Evolutionary conservation across 2,888 invertebrate species (phyloP), one percentile per base, ranked within the genome.

Genomic region (Serripes groenlandicus): DNA sequence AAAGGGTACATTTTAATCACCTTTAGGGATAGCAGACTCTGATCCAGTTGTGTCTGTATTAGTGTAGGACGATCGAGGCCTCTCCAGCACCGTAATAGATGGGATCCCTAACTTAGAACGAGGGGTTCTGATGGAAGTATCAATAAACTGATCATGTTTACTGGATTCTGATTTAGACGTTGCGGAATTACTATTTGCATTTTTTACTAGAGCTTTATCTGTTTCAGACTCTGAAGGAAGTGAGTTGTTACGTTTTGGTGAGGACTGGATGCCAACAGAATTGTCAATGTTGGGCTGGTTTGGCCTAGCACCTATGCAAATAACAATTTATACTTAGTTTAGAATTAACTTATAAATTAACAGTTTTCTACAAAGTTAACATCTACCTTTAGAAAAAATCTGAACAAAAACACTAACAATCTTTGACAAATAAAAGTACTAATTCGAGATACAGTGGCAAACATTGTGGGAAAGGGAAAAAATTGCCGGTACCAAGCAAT

Each of bases 141-240:
- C n/a, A n/a, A n/a, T 28, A 58, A 58, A 58, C 9, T 58, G 26
- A 58, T 28, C 58, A 58, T 58, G 34, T 34, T 34, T 62, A 4
- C 34, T 1, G 15, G 34, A 21, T 30, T 28, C 15, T 32, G 62
- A 62, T 62, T 62, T 62, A 34, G 34, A 21, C n/a, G 34, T n/a
- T 4, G 34, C 11, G 2, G 49, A 49, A 30, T 34, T 23, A 11
- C 58, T 34, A 9, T 60, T 30, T 28, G 30, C 5, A 34, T 62
- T 15, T 62, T 62, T n/a, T n/a, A n/a, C n/a, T n/a, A n/a, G n/a
- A n/a, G n/a, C n/a, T n/a, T n/a, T n/a, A n/a, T n/a, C 28, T 18
- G 30, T 32, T 62, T 62, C 62, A 62, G 62, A 62, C 62, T 34
- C n/a, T 32, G 62, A 62, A 62, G 62, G 32, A 30, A 30, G 3